Conservation (phyloP, 2,113 vertebrate species). For the Pollimyrus isidori region DNA sequence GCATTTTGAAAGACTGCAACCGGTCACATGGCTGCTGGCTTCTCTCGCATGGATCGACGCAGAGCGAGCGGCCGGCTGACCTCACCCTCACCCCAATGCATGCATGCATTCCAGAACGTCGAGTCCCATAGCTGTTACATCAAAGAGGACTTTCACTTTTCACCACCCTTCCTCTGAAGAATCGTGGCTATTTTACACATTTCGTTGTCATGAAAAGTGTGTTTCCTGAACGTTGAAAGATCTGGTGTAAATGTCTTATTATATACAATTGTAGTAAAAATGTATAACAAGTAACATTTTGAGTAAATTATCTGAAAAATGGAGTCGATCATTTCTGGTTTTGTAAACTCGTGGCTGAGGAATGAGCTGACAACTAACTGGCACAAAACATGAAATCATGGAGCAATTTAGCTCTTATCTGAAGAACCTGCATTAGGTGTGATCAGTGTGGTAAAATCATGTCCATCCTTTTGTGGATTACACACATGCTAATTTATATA, state of each 20-base stretch:
- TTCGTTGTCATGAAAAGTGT: conserved; percentile 6
- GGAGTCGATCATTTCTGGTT: background rate
- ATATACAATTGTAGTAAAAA: conserved; percentile 32
- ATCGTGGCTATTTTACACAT: conserved; percentile 10
- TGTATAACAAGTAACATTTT: conserved; percentile 38
- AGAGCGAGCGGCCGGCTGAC: background rate
- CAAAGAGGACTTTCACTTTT: background rate
- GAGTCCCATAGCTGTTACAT: background rate
- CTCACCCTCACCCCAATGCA: background rate
- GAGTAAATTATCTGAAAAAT: conserved; percentile 47
- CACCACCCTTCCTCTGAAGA: conserved; percentile 12
- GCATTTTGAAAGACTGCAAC: background rate
- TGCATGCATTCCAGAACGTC: background rate
- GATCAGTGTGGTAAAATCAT: background rate
- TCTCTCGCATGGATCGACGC: background rate
- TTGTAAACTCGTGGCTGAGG: background rate
- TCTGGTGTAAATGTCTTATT: conserved; percentile 35
- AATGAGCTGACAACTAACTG: background rate
- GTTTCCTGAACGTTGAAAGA: conserved; percentile 25
- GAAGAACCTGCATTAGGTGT: background rate
- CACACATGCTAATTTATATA: background rate
- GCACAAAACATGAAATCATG: background rate
- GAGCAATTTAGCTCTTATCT: background rate
- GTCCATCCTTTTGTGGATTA: background rate
- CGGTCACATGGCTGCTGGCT: background rate